Evolutionary conservation across 2,113 vertebrate species (phyloP), one percentile per base, ranked within the genome.

Genomic region (Planiliza haematocheilus): DNA sequence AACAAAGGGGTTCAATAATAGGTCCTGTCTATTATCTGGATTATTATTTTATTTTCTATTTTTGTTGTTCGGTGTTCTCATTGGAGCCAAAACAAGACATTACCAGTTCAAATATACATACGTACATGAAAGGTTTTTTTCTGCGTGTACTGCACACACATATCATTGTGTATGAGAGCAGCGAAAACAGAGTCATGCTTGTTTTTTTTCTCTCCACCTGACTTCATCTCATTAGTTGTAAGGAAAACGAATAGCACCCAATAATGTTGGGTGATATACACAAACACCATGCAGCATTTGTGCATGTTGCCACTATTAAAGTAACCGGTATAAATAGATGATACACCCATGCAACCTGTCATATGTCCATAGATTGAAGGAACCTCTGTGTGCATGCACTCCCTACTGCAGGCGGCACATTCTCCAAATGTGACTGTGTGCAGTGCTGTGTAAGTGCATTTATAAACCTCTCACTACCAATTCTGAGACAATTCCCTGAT

Each of bases 1-100:
- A 59, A 75, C 50, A 51, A 9, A 18, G 17, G 10, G 21, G 34
- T 30, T 58, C 56, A 60, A 48, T 63, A 64, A 72, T 38, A 7
- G 17, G 53, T 55, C 37, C 13, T 61, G 36, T 78, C 16, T 52
- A 24, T 65, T 36, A 13, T 56, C 7, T 64, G 2, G 34, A 41
- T 77, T 57, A 5, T 73, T 16, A 11, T 10, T 13, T 73, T 16
- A 11, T 10, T 13, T 5, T 58, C 45, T 11, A 17, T 20, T 68
- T 63, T 46, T 49, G 41, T 45, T n/a, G 51, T 36, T 39, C 7
- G 49, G 2, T 20, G 2, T 75, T 64, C 37, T 66, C 20, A 52
- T 18, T 37, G 24, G 49, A 58, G 42, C 13, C 12, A 8, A 4
- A 63, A 30, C 24, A 69, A 58, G 36, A 8, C 38, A 67, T 42